Base-by-base conservation (phyloP, 2,113 vertebrate genomes). In the Sardina pilchardus region DNA sequence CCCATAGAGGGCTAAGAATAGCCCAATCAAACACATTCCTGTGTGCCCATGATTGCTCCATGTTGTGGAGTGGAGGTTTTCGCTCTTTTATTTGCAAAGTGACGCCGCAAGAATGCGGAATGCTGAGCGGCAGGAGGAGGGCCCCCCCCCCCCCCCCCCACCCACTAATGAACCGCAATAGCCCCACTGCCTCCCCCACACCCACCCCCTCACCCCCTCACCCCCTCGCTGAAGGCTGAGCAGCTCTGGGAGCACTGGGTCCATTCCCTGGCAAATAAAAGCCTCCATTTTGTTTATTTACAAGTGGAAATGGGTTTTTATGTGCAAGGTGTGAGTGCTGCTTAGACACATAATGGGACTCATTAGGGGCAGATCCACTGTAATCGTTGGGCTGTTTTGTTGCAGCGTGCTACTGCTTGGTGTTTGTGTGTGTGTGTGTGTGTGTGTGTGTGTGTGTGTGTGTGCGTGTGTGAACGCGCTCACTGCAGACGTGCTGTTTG, bases 21-120 rank as follows among this genome's bases (percentile, higher is more conserved):
- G 91, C 90, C 16, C 45, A 47, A 86, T 89, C 88, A 87, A 89
- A 91, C 89, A 90, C 91, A 91, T 92, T 88, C 86, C 63, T 71
- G 82, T 83, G 85, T 5, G 71, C 83, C 85, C 91, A 89, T 89
- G 90, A 88, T 86, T 87, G 91, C 86, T 91, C 92, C 89, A 85
- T 90, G 88, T 88, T 71, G 89, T 36, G 3, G 4, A 43, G 50
- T 36, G 34, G 39, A 83, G 82, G 82, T 83, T 59, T 56, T 36
- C 16, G 26, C 43, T 82, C 48, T 90, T 91, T 91, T 84, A 89
- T 89, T 88, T 84, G 44, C 80, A 82, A 63, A 85, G 81, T 88
- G 89, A 87, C 86, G 71, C 82, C 88, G 85, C 89, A 83, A 75
- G 89, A 82, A 81, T 81, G 42, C 36, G 45, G 89, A 85, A 84